Conservation (phyloP, 1,140 invertebrate genomes). For the Heliothis subflexa region DNA sequence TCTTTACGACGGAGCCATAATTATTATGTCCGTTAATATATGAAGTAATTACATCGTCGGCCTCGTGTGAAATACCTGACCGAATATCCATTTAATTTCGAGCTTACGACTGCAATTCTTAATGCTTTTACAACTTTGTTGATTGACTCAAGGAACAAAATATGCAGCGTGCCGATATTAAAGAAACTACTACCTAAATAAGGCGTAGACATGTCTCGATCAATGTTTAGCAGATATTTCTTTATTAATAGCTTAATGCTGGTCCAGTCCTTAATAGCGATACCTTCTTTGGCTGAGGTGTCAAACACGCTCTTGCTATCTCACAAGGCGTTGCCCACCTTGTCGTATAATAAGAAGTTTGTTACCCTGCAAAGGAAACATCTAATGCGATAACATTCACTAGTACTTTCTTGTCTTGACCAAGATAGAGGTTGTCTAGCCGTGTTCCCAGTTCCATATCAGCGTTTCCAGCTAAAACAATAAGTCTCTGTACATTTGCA, state of each 20-base stretch:
- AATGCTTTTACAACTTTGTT: conserved; percentile 24
- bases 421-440: conserved; percentile 15
- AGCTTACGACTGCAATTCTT: conserved; percentile 9
- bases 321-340: not conserved
- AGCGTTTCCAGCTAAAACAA: conserved; percentile 51
- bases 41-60: conserved; percentile 26
- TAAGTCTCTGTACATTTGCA: conserved; percentile 57
- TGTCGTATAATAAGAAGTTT: not conserved
- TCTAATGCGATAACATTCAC: conserved; percentile 23
- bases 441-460: conserved; percentile 12
- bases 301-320: conserved; percentile 3
- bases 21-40: conserved; percentile 21
- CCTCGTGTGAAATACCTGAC: conserved; percentile 14
- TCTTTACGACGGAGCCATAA: conserved; percentile 21
- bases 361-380: conserved; percentile 24
- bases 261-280: not conserved
- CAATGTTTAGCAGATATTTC: conserved; percentile 42
- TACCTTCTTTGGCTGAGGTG: conserved; percentile 19
- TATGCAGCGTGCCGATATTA: conserved; percentile 19
- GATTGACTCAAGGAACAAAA: conserved; percentile 26
- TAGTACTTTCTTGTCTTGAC: conserved; percentile 27
- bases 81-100: not conserved
- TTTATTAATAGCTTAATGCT: conserved; percentile 30
- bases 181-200: conserved; percentile 22
- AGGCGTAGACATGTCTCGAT: conserved; percentile 13